Conservation (phyloP, 2,888 invertebrate species). For the Allophyes oxyacanthae region DNA sequence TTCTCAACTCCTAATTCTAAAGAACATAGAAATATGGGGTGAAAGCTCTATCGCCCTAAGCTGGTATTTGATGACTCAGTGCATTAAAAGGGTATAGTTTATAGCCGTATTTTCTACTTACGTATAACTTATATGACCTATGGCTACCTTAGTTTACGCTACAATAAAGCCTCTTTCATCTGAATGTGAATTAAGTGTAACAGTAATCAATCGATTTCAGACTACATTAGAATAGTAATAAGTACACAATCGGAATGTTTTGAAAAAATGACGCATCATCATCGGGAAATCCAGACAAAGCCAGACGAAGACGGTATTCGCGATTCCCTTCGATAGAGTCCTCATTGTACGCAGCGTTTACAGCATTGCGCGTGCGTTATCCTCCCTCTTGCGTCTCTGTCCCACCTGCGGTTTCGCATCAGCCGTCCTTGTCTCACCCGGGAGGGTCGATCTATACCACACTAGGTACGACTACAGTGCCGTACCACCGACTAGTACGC, state of each 20-base stretch:
- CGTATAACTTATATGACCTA: slow-evolving; percentile 33
- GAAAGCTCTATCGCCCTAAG: slow-evolving; percentile 39
- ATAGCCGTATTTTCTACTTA: slow-evolving; percentile 34
- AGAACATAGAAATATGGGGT: slow-evolving; percentile 28
- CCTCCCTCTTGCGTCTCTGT: slow-evolving; percentile 74
- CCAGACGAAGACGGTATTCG: slow-evolving; percentile 84
- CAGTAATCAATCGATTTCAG: slow-evolving; percentile 36
- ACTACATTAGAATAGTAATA: slow-evolving; percentile 52
- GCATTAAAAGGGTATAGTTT: slow-evolving; percentile 44
- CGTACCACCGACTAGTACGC: slow-evolving; percentile 83
- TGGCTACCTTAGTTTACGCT: slow-evolving; percentile 19
- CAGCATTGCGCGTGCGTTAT: slow-evolving; percentile 84
- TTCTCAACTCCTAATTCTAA: slow-evolving; percentile 39
- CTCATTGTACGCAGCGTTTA: slow-evolving; percentile 81
- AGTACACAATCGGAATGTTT: slow-evolving; percentile 47
- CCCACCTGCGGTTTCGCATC: slow-evolving; percentile 48
- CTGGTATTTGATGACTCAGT: slow-evolving; percentile 49
- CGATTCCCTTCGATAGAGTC: slow-evolving; percentile 80
- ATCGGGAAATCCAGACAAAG: slow-evolving; percentile 86
- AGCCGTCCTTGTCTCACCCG: slow-evolving; percentile 74
- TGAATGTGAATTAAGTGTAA: slow-evolving; percentile 13
- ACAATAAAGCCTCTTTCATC: slow-evolving; percentile 20
- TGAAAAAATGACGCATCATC: slow-evolving; percentile 83
- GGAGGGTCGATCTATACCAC: slow-evolving; percentile 88
- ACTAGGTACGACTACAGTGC: slow-evolving; percentile 86